phyloP scores from a whole-genome alignment of 2,888 invertebrate species.

The Bellardia bayeri region DNA sequence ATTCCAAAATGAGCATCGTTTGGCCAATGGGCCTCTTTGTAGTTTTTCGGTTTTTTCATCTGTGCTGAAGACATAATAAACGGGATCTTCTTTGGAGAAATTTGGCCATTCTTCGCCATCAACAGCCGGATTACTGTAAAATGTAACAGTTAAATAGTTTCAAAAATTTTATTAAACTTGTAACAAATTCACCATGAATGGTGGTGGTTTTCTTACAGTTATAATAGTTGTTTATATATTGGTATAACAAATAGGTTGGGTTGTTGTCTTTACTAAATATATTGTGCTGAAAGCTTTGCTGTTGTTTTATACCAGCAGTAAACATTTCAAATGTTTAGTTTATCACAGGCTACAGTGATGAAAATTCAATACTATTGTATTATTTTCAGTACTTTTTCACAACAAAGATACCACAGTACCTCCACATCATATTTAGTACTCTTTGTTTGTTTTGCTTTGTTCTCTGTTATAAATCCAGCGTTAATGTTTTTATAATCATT shows the following conservation, averaged over 20 bases:
- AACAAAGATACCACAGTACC: no score
- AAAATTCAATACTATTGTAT: no score
- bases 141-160: neutral
- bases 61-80: constrained; percentile 95
- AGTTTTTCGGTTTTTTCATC: constrained; percentile 88
- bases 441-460: no score
- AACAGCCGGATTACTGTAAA: constrained; percentile 81
- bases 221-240: neutral
- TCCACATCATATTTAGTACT: no score
- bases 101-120: constrained; percentile 91
- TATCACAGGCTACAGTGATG: no score
- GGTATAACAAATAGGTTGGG: neutral
- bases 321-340: neutral
- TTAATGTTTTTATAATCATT: no score
- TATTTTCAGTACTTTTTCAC: no score
- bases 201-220: neutral
- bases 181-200: neutral
- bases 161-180: neutral
- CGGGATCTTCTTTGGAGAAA: constrained; percentile 93
- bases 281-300: neutral
- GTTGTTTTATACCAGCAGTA: neutral
- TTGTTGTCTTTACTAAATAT: neutral
- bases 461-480: no score
- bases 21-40: constrained; percentile 90
- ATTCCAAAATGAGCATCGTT: constrained; percentile 98